Evolutionary conservation across 2,888 invertebrate genomes (phyloP).

Genomic region (Scaptomyza caliginosa): DNA sequence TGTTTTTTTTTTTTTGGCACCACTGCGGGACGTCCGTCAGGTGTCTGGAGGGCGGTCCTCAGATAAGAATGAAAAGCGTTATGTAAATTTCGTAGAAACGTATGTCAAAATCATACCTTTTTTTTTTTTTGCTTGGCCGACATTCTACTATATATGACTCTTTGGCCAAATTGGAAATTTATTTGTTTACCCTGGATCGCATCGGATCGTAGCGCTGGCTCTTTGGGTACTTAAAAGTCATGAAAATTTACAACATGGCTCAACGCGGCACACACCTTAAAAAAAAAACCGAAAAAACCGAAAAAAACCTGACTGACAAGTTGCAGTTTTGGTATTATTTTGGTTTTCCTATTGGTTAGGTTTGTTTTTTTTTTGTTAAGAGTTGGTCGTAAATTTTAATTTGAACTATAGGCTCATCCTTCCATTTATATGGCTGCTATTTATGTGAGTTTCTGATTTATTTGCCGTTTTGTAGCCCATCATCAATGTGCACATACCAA

Average conservation of each 20-base stretch:
- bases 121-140: constrained; percentile 11
- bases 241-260: constrained; percentile 79
- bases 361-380: constrained; percentile 66
- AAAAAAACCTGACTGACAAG: constrained; percentile 61
- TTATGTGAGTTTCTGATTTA: constrained; percentile 78
- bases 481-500: constrained; percentile 67
- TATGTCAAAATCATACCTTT: constrained; percentile 72
- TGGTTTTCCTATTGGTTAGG: constrained; percentile 60
- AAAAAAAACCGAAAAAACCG: neutral
- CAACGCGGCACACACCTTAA: constrained; percentile 36
- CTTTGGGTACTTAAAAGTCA: constrained; percentile 72
- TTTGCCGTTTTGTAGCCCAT: constrained; percentile 79
- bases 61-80: constrained; percentile 76
- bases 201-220: constrained; percentile 13
- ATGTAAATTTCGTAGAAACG: constrained; percentile 75
- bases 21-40: constrained; percentile 69
- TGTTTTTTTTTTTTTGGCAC: constrained; percentile 64
- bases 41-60: constrained; percentile 44
- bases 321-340: constrained; percentile 41
- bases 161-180: constrained; percentile 77
- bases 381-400: constrained; percentile 81
- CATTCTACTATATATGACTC: constrained; percentile 65
- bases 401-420: constrained; percentile 64
- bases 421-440: constrained; percentile 55
- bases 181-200: constrained; percentile 67